Base-by-base conservation (phyloP, 1,140 invertebrate genomes). In the Drosophila takahashii region DNA sequence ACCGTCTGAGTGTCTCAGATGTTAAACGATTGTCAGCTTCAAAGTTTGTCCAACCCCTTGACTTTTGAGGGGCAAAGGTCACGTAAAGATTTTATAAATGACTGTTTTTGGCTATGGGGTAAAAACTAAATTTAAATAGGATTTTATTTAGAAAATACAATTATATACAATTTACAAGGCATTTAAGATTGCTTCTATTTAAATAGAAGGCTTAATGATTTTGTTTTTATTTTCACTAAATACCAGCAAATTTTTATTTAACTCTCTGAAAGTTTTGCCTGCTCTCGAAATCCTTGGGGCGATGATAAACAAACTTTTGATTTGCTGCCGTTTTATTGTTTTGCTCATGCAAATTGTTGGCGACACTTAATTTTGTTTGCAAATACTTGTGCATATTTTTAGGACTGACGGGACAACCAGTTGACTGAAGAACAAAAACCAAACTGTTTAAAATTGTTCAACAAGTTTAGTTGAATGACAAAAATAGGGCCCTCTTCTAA, bases 331-430 rank as follows among this genome's bases (percentile, higher is more conserved):
- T 74, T 71, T 67, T 74, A 73, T 72, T 62, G 58, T 65, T 56
- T 54, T 26, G 67, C 26, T 39, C 71, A 79, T 84, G 80, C 71
- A 83, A 83, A 83, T 84, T 74, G 65, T 84, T 51, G 80, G 57
- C 76, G 76, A 79, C 80, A 84, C 71, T 84, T 84, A 84, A 79
- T 84, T 84, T 84, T 79, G 61, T 84, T 84, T 71, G 76, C 62
- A 79, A 84, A 84, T 84, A 72, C 80, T 84, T 84, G 44, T 66
- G 80, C 80, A 84, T 83, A 83, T 71, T 83, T 83, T 71, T 66
- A 39, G 65, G 79, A 71, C 54, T 74, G 54, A 45, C 48, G 22
- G 22, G 22, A 22, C 56, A 53, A 59, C 59, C 62, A 77, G 62
- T 81, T 77, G 67, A 81, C 78, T 58, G 51, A 53, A 80, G 32